phyloP scores from a whole-genome alignment of 2,888 invertebrate genomes.

The Hymenopus coronatus region DNA sequence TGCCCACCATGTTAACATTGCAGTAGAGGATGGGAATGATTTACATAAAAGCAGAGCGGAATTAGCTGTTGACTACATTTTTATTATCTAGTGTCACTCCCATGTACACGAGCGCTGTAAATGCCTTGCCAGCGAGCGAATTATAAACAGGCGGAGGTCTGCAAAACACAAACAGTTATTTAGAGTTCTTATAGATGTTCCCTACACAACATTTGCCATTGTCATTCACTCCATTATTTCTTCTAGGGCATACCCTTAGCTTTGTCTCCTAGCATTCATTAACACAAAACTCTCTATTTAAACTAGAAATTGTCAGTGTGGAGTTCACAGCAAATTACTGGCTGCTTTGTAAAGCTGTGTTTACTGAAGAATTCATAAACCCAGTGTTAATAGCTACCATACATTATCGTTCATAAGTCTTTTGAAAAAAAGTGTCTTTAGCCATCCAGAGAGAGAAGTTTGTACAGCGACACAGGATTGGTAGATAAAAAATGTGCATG shows the following conservation, averaged over 20 bases:
- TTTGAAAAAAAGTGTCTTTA: no score
- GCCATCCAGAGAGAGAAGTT: no score
- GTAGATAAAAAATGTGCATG: no score
- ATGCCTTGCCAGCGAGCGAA: neutral
- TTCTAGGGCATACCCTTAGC: neutral
- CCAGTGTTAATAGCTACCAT: no score
- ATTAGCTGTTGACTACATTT: neutral
- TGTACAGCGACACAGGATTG: no score
- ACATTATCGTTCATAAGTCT: no score
- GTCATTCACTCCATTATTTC: neutral
- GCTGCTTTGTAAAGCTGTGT: no score
- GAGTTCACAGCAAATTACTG: no score
- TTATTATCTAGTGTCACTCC: neutral
- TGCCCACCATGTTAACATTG: neutral
- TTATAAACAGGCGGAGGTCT: neutral
- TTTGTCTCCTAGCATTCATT: no score
- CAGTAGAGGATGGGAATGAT: neutral
- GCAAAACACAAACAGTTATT: neutral
- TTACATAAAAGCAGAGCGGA: neutral
- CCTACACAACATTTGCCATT: neutral
- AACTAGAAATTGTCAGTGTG: no score
- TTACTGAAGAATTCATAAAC: no score
- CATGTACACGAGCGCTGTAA: neutral
- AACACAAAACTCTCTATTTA: no score
- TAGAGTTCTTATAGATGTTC: neutral